phyloP scores from a whole-genome alignment of 1,140 invertebrate species.

The Maniola jurtina region DNA sequence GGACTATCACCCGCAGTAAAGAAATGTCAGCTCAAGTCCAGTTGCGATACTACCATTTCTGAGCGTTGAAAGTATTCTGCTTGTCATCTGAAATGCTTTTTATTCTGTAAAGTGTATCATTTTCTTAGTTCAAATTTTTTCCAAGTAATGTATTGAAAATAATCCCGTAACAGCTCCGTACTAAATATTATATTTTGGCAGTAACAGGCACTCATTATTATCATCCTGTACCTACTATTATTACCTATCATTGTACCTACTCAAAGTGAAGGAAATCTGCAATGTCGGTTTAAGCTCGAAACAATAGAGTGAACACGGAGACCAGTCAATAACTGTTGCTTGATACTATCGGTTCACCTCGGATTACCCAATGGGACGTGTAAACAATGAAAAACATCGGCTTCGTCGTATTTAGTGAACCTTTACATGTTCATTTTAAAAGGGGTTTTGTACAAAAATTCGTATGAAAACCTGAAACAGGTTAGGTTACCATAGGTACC shows the following conservation, averaged over 20 bases:
- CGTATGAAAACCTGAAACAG: too few relatives aligned
- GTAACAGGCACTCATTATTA: not conserved
- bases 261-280: slow-evolving; percentile 20
- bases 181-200: not conserved
- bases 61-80: too few relatives aligned
- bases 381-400: slow-evolving; percentile 27
- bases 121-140: too few relatives aligned
- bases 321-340: slow-evolving; percentile 52
- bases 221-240: too few relatives aligned
- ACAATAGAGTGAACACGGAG: slow-evolving; percentile 42
- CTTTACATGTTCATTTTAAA: slow-evolving; percentile 12
- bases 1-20: too few relatives aligned
- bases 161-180: not conserved
- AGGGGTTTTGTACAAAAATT: not conserved
- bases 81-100: too few relatives aligned
- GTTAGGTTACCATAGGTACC: too few relatives aligned
- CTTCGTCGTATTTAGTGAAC: slow-evolving; percentile 11
- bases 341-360: slow-evolving; percentile 46
- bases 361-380: slow-evolving; percentile 43
- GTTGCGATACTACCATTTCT: too few relatives aligned
- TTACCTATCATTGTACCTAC: slow-evolving; percentile 14
- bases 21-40: too few relatives aligned
- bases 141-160: too few relatives aligned
- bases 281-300: slow-evolving; percentile 38
- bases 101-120: too few relatives aligned